Evolutionary conservation across 2,113 vertebrate species (phyloP).

Genomic region (Fukomys damarensis): DNA sequence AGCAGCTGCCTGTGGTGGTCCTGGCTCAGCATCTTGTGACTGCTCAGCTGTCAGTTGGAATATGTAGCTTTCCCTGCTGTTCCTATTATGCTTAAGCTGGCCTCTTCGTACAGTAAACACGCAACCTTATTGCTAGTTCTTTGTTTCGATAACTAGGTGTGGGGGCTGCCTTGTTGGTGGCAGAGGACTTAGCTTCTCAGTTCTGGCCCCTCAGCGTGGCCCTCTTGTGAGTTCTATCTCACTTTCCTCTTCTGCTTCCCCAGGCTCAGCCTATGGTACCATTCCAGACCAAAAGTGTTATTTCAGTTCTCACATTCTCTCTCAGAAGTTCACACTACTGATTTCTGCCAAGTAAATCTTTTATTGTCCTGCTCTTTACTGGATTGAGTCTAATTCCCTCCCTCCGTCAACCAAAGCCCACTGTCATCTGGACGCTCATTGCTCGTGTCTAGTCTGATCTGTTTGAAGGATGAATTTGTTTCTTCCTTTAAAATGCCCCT

Average conservation of each 20-base stretch:
- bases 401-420: neutral
- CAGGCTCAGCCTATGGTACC: neutral
- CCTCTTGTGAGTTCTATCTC: neutral
- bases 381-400: neutral
- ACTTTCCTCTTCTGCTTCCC: neutral
- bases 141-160: neutral
- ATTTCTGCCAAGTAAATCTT: neutral
- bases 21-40: neutral
- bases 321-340: conserved; percentile 17
- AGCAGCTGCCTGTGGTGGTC: neutral
- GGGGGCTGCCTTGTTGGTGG: neutral
- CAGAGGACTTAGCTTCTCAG: neutral
- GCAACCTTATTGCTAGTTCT: neutral
- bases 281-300: neutral
- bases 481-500: neutral
- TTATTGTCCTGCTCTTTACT: neutral
- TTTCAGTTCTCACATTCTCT: neutral
- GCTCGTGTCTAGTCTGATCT: neutral
- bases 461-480: neutral
- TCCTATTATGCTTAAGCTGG: neutral
- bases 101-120: no score
- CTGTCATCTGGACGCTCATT: neutral
- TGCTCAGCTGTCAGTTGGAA: neutral
- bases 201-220: neutral
- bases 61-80: neutral